Base-by-base conservation (phyloP, 2,888 invertebrate genomes). In the Limnephilus auricula region DNA sequence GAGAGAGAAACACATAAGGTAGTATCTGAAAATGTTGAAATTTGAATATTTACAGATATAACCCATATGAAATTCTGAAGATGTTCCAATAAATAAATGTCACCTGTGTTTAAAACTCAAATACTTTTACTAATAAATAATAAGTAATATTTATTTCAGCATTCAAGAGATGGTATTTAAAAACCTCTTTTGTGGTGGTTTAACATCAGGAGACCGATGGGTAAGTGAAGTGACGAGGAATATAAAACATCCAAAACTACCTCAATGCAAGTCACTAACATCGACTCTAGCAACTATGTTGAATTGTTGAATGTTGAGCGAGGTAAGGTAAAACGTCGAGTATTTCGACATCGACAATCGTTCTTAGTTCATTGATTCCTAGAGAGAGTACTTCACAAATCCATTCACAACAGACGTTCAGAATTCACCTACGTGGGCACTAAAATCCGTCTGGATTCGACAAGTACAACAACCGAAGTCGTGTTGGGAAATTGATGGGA, bases 341-440 rank as follows among this genome's bases (percentile, higher is more conserved):
- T 50, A 2, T n/a, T 34, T 32, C 32, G 18, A 82, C 82, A 82
- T 65, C 82, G 10, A 34, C 82, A 10, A 88, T 78, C 87, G 34
- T 78, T 88, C 78, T 34, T 25, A 34, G 45, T 88, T 78, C 87
- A 87, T 87, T 87, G 87, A 87, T 25, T 87, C 87, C 65, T n/a
- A 25, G 79, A 37, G 78, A 34, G 10, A 13, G 87, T 88, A 78
- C 87, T 88, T 78, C 25, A 88, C 31, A 37, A 31, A 65, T 78
- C 87, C 87, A 88, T 88, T 88, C 87, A 88, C 78, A 88, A 34
- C 79, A 79, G 78, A n/a, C 79, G 25, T 88, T 79, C 32, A 88
- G 37, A 32, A 87, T 78, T 84, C 37, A 37, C 78, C n/a, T 85
- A n/a, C 45, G 34, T 45, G 30, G 31, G 86, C 50, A 86, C 86